Evolutionary conservation across 2,888 invertebrate species (phyloP), one percentile per base, ranked within the genome.

Genomic region (Tigriopus californicus): DNA sequence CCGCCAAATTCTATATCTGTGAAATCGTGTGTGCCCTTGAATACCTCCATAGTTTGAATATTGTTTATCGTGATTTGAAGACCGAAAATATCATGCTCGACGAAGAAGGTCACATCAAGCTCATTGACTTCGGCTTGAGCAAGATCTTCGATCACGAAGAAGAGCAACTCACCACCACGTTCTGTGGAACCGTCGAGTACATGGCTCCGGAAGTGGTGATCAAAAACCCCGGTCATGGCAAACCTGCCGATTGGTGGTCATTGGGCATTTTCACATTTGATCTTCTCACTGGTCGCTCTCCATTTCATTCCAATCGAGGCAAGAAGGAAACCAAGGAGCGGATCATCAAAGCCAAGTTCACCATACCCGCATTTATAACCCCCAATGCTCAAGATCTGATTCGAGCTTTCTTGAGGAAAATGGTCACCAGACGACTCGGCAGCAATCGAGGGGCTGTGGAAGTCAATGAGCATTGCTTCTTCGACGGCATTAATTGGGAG

Each of bases 221-320:
- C 18, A n/a, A 41, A 18, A 54, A 41, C 18, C 49, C 49, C 15
- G 54, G 54, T 25, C 24, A 54, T 15, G 33, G 40, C 18, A 54
- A 54, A 41, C 54, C 54, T n/a, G 54, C 54, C 13, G 54, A 54
- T 54, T 54, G 54, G 54, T 54, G 54, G 54, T 54, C 54, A 1
- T 40, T 54, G 13, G 54, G 54, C 15, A 54, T 41, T 15, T 54
- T 54, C 41, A 41, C 54, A 40, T 54, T 54, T 41, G 54, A 54
- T 24, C 40, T 54, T 40, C 22, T 54, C n/a, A 54, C 40, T 6
- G 54, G 54, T 18, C 15, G 40, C 6, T 18, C 54, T 13, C 54
- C 54, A 1, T 54, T 54, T 15, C 54, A 54, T 4, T 40, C 40
- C 41, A 40, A 54, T n/a, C 40, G 18, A 15, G 49, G 49, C 13